These are phyloP conservation scores for Paelopatides confundens DNA, from an alignment of 53 echinoderm and acorn worm genomes.

Conservation along the genomic window DNA sequence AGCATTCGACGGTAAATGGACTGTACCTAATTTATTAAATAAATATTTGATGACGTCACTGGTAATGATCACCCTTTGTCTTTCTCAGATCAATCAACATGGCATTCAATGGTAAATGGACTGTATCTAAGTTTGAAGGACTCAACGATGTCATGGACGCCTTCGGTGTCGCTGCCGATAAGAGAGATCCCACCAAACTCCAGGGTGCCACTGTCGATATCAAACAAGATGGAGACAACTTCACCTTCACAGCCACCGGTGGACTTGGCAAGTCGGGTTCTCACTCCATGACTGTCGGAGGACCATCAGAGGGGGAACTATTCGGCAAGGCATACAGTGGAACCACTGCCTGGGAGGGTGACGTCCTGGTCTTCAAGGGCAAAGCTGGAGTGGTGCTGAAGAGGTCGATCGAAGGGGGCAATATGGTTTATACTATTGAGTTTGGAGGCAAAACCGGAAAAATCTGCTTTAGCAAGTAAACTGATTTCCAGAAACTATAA, in stretches of 20 bases:
- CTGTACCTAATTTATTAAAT: too few relatives aligned
- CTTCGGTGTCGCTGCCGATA: constrained; percentile 58
- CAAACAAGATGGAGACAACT: constrained; percentile 56
- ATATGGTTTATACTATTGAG: constrained; percentile 78
- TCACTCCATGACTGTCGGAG: constrained; percentile 61
- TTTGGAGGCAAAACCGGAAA: constrained; percentile 62
- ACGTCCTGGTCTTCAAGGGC: constrained; percentile 28
- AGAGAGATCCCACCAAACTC: constrained; percentile 48
- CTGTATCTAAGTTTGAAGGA: constrained; percentile 53
- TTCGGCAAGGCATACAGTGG: constrained; percentile 42
- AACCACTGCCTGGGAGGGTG: constrained; percentile 62
- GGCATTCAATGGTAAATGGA: constrained; percentile 65
- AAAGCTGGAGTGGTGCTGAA: constrained; percentile 49
- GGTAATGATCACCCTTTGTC: too few relatives aligned
- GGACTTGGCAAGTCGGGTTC: constrained; percentile 22
- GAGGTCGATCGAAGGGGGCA: constrained; percentile 73
- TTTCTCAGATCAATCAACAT: neutral
- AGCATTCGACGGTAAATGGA: too few relatives aligned
- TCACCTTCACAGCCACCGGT: constrained; percentile 44
- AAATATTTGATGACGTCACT: too few relatives aligned
- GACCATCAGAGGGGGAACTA: constrained; percentile 52
- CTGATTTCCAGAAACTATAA: neutral
- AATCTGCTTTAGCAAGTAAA: constrained; percentile 21
- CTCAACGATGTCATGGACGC: constrained; percentile 61
- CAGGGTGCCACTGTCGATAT: constrained; percentile 32